Base-by-base conservation (phyloP, 1,140 invertebrate species). In the Diabrotica undecimpunctata region DNA sequence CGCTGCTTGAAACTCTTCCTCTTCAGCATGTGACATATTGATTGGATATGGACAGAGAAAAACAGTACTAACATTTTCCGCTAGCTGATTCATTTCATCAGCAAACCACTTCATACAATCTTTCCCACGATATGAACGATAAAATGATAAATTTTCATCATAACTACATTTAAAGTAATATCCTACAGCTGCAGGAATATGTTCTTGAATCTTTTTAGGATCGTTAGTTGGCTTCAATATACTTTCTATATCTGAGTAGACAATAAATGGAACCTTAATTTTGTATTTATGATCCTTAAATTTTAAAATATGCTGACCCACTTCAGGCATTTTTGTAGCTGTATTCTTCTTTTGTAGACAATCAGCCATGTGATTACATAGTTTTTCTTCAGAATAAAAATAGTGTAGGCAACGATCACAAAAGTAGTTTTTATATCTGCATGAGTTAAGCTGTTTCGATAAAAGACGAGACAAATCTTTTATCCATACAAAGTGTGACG, bases 241-340 rank as follows among this genome's bases (percentile, higher is more conserved):
- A 61, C 68, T 71, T 70, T 79, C 74, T 36, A 79, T 68, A 71
- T 79, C 74, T 8, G 71, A 73, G 62, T 79, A 78, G 55, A 78
- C 70, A 14, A 72, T 63, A 66, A 79, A 75, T 38, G 71, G 72
- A 54, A 72, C 61, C 56, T 65, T 62, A 69, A 72, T 63, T 69
- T 66, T 62, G 11, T 66, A 50, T 57, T 52, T 62, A 58, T 14
- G 57, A 37, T 62, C 54, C 58, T 54, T 52, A 37, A 66, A 62
- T 56, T 11, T 25, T 9, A 61, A 52, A 11, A 37, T 11, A n/a
- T 65, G 11, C 14, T 65, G 12, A 3, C 46, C 54, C 66, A 68
- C 56, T 66, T 65, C 12, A 58, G 68, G 66, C 25, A 72, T 70
- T 25, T 69, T 59, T 6, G 72, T 62, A 61, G 67, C 66, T 10